phyloP scores from a whole-genome alignment of 1,140 invertebrate genomes.

The Ladona fulva region DNA sequence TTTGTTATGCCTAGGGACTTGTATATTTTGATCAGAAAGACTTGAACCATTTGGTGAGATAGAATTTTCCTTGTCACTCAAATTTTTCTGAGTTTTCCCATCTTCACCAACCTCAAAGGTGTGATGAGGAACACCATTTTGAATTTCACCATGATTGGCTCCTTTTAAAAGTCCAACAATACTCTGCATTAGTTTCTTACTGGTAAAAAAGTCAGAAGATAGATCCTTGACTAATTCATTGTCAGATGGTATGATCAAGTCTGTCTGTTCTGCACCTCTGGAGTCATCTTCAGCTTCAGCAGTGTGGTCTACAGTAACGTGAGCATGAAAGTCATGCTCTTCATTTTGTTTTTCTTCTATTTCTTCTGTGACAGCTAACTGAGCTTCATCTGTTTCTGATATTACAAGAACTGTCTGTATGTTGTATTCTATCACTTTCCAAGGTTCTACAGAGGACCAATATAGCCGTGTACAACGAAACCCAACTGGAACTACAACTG shows the following conservation, averaged over 20 bases:
- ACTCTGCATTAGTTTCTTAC: slow-evolving; percentile 70
- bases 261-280: slow-evolving; percentile 56
- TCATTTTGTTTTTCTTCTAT: not conserved
- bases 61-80: slow-evolving; percentile 18
- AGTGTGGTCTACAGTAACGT: slow-evolving; percentile 68
- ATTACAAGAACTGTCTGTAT: slow-evolving; percentile 62
- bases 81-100: not conserved
- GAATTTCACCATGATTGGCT: not conserved
- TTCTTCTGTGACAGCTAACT: not conserved
- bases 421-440: slow-evolving; percentile 67
- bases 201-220: slow-evolving; percentile 60
- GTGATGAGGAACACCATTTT: not conserved
- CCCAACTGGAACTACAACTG: slow-evolving; percentile 70
- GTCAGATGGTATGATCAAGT: slow-evolving; percentile 66
- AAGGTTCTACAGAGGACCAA: slow-evolving; percentile 83
- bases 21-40: not conserved
- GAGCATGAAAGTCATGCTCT: slow-evolving; percentile 52
- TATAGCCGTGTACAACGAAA: slow-evolving; percentile 71
- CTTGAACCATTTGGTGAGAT: not conserved
- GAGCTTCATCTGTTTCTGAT: slow-evolving; percentile 41
- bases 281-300: slow-evolving; percentile 42
- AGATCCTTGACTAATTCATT: slow-evolving; percentile 75
- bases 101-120: not conserved
- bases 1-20: slow-evolving; percentile 5
- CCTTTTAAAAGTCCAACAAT: slow-evolving; percentile 26